These are phyloP conservation scores for Odocoileus hemionus DNA, from an alignment of 2,113 vertebrate species.

Conservation along the genomic window DNA sequence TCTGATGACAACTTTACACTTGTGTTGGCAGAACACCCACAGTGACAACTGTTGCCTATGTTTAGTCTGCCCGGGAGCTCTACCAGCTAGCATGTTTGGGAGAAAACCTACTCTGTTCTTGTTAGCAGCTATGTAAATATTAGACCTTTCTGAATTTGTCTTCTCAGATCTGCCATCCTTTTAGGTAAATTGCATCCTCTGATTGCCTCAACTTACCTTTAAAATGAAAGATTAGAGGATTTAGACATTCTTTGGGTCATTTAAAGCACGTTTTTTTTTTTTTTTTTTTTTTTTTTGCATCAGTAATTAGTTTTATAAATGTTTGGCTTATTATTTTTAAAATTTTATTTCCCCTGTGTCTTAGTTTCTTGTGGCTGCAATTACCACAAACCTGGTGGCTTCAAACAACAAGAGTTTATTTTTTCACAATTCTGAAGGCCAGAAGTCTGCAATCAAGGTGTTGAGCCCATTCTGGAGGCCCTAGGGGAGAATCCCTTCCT, in stretches of 20 bases:
- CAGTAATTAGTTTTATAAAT: background rate
- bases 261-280: background rate
- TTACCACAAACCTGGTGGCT: background rate
- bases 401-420: background rate
- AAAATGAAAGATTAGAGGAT: background rate
- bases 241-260: conserved; percentile 21
- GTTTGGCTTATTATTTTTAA: background rate
- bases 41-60: conserved; percentile 68
- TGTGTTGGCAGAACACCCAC: conserved; percentile 72
- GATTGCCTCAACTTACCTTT: conserved; percentile 36
- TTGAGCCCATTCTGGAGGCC: background rate
- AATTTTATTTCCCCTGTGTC: background rate
- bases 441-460: background rate
- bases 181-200: background rate
- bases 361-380: background rate
- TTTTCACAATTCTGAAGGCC: background rate
- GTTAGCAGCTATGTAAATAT: conserved; percentile 61
- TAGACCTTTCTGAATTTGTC: conserved; percentile 43
- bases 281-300: background rate
- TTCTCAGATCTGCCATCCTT: conserved; percentile 38
- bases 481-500: background rate
- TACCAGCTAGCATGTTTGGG: conserved; percentile 38
- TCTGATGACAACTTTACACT: conserved; percentile 74
- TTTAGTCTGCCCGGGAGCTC: conserved; percentile 69
- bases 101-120: conserved; percentile 50